phyloP scores from a whole-genome alignment of 2,888 invertebrate species.

The Trichogramma dendrolimi region DNA sequence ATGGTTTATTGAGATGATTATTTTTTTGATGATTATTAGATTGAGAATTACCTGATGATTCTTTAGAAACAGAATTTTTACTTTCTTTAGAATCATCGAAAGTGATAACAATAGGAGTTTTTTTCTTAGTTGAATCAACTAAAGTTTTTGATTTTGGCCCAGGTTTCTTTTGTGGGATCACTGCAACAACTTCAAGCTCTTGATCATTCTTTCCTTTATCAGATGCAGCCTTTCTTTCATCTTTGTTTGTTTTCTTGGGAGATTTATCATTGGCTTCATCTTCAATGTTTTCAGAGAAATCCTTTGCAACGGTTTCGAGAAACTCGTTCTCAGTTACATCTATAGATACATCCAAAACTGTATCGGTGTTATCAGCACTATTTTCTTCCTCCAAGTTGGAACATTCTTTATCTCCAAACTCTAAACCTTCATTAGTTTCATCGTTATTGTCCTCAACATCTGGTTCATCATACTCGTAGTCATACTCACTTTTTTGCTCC shows the following conservation, averaged over 20 bases:
- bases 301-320: conserved; percentile 30
- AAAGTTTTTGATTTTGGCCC: conserved; percentile 27
- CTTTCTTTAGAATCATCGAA: no score
- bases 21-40: background rate
- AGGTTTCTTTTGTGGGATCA: conserved; percentile 18
- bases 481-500: background rate
- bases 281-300: conserved; percentile 34
- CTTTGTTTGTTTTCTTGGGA: background rate
- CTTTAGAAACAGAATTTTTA: no score
- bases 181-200: background rate
- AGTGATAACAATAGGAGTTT: no score
- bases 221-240: background rate
- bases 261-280: conserved; percentile 26
- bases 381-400: conserved; percentile 26
- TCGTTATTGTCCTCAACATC: background rate
- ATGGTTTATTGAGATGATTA: conserved; percentile 13
- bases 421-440: conserved; percentile 4
- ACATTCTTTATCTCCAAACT: conserved; percentile 11
- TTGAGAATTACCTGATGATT: no score
- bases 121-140: conserved; percentile 10
- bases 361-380: conserved; percentile 33
- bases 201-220: background rate
- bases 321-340: conserved; percentile 28
- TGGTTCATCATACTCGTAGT: conserved; percentile 6
- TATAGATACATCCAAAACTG: conserved; percentile 32